Percentiles rank a stretch among this genome's conserved stretches.
Evolutionary conservation across 2,113 vertebrate genomes (phyloP).

Genomic region (Cyrtonyx montezumae): DNA sequence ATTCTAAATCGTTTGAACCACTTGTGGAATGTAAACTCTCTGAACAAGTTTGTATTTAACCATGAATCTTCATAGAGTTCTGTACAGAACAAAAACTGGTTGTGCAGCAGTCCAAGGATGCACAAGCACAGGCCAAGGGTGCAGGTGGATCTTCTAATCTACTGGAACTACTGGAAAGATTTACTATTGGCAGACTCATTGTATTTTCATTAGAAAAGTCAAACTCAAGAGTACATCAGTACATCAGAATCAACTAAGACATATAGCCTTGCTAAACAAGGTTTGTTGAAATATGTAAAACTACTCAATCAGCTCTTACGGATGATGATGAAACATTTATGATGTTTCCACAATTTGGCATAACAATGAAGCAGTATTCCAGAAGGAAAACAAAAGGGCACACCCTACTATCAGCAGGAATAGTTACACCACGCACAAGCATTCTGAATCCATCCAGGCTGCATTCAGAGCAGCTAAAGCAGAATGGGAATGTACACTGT

Average conservation of each 20-base stretch:
- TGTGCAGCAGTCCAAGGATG: background rate
- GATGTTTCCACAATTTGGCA: background rate
- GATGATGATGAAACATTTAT: background rate
- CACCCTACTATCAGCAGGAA: background rate
- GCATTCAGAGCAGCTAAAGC: background rate
- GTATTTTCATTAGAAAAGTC: background rate
- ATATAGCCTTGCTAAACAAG: background rate
- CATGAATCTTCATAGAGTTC: background rate
- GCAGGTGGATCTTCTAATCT: background rate
- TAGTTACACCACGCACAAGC: background rate
- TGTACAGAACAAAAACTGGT: background rate
- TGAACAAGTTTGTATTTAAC: background rate
- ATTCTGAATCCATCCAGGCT: background rate
- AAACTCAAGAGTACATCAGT: background rate
- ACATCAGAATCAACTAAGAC: background rate
- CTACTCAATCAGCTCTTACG: conserved; percentile 8
- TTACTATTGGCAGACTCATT: background rate
- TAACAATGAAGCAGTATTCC: background rate
- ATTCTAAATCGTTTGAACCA: background rate
- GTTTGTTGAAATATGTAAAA: background rate
- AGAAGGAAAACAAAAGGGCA: background rate
- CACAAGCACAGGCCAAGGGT: background rate
- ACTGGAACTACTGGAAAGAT: background rate
- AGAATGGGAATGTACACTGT: background rate
- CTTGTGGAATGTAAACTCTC: conserved; percentile 5